A percentile compares a stretch with the other conserved stretches of the same genome.
Conservation (phyloP, 1,140 invertebrate species). For the Drosophila cardini region DNA sequence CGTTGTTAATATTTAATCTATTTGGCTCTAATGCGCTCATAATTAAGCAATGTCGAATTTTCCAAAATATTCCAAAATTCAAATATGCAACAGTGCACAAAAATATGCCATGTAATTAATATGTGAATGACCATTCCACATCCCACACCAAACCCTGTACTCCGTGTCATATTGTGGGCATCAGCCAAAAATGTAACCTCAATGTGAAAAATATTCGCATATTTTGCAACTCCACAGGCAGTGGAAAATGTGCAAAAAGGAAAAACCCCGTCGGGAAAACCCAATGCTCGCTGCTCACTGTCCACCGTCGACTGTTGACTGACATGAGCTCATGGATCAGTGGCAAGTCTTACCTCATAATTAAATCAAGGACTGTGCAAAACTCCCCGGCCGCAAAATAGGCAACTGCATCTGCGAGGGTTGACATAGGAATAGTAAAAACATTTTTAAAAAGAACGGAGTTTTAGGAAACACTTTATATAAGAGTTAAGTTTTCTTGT, state of each 20-base stretch:
- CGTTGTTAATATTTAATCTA: slow-evolving; percentile 68
- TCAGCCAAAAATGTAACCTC: slow-evolving; percentile 10
- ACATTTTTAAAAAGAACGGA: background rate
- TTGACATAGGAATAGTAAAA: background rate
- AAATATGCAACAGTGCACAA: slow-evolving; percentile 41
- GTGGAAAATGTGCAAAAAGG: too few species aligned
- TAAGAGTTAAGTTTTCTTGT: too few species aligned
- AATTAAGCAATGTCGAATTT: slow-evolving; percentile 65
- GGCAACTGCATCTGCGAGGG: slow-evolving; percentile 14
- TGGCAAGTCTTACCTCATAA: slow-evolving; percentile 39
- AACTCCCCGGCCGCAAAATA: slow-evolving; percentile 31
- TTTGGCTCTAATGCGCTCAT: slow-evolving; percentile 71
- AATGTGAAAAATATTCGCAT: slow-evolving; percentile 48
- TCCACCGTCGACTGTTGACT: slow-evolving; percentile 1
- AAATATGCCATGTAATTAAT: slow-evolving; percentile 49
- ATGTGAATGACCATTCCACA: slow-evolving; percentile 3
- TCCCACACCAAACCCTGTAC: background rate
- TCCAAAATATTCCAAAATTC: slow-evolving; percentile 28
- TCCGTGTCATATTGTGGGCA: background rate
- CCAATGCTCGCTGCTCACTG: too few species aligned
- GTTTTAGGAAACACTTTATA: too few species aligned
- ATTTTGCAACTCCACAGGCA: slow-evolving; percentile 13
- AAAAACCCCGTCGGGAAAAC: too few species aligned
- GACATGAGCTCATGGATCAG: background rate
- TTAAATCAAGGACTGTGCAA: slow-evolving; percentile 53